Evolutionary conservation across 2,888 invertebrate species (phyloP), one percentile per base, ranked within the genome.

Genomic region (Parapristionchus giblindavisi): DNA sequence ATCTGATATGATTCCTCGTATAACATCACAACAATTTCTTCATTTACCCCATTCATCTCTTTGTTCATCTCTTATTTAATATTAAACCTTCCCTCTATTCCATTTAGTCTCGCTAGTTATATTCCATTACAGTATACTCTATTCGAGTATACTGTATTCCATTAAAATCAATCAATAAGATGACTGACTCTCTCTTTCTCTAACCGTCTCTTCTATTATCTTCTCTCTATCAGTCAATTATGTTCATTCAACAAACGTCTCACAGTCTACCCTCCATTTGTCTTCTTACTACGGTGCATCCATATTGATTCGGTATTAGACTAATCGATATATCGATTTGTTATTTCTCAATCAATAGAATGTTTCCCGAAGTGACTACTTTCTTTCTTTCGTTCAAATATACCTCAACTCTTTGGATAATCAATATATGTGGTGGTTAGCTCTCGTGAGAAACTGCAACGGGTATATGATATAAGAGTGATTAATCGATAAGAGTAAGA

Each of bases 1-100:
- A 75, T 82, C 82, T 21, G 75, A 80, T n/a, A 73, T 84, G 65
- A 68, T 73, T 32, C 77, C 82, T 63, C 78, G 79, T 54, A 78
- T 85, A 71, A 75, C 75, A 48, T 78, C 77, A 38, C 85, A 85
- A 75, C 83, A 85, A 65, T 85, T 84, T 76, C 79, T 85, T 27
- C 79, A 78, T 68, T 80, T 85, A 65, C 79, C 79, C 52, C 73
- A 72, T 29, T 77, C 80, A 38, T 74, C 77, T 21, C 81, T 78
- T 51, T 83, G 82, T 72, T 83, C 82, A 65, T 79, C 78, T 34
- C 72, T 32, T 65, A 51, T 34, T 52, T 48, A 68, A 34, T 6
- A 52, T 52, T 36, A n/a, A n/a, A 6, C 54, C 54, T 54, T 24
- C 65, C 43, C 68, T 52, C 52, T 1, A 65, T 65, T 43, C 63